Percentiles rank a stretch among this genome's conserved stretches.
Evolutionary conservation across 2,888 invertebrate species (phyloP).

Genomic region (Carabus problematicus): DNA sequence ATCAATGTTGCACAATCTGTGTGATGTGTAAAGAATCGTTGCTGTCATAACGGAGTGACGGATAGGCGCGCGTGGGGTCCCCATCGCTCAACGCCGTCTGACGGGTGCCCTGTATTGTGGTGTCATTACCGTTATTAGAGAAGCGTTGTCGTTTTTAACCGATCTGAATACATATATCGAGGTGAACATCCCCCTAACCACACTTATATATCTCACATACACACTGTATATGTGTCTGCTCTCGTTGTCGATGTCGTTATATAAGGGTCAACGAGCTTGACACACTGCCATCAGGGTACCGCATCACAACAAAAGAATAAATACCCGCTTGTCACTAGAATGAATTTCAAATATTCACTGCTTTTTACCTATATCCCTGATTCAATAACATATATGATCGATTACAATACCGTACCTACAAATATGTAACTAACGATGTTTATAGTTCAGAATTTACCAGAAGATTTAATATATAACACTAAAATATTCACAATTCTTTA

Average conservation of each 20-base stretch:
- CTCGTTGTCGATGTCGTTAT: slow-evolving; percentile 14
- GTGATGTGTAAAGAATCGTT: slow-evolving; percentile 17
- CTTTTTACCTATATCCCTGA: neutral
- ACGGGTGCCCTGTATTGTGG: slow-evolving; percentile 7
- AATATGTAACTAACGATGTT: no score
- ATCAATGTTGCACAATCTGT: slow-evolving; percentile 16
- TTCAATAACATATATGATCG: neutral
- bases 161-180: neutral
- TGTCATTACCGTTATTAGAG: slow-evolving; percentile 23
- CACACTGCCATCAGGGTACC: no score
- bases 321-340: no score
- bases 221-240: slow-evolving; percentile 1
- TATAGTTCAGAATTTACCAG: no score
- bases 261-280: slow-evolving; percentile 10
- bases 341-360: neutral
- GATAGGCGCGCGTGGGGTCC: slow-evolving; percentile 25
- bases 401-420: no score
- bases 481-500: no score
- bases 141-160: slow-evolving; percentile 13
- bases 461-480: no score
- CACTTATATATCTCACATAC: neutral
- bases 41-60: slow-evolving; percentile 25
- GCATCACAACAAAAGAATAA: no score
- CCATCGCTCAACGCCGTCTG: slow-evolving; percentile 31
- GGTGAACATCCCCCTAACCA: neutral